Base-by-base conservation (phyloP, 2,888 invertebrate genomes). In the Drosophila pseudotakahashii region DNA sequence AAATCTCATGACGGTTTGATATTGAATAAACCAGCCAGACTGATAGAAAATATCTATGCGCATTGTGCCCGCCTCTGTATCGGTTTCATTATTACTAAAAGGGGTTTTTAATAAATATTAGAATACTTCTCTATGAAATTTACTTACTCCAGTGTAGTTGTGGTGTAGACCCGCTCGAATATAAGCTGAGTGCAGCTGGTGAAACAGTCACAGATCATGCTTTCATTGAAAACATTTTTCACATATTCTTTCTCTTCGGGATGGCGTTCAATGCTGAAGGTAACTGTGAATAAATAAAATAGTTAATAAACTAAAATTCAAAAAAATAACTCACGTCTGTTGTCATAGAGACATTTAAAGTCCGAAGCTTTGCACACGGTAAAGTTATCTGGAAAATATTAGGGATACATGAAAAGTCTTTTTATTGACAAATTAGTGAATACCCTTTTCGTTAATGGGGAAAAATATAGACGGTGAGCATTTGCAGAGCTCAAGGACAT, bases 1-100 rank as follows among this genome's bases (percentile, higher is more conserved):
- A 59, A 91, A 91, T 9, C 92, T 91, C 78, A 93, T 89, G 42
- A 90, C 90, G 1, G 91, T 92, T 53, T 90, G 79, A 72, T 93
- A 93, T 44, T 91, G 91, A 32, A 92, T 87, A 48, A 91, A 91
- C 63, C 90, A 91, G 7, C 88, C 71, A 0, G 90, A 81, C 23
- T 91, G 89, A 73, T 88, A 93, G 76, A 91, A 91, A 3, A 93
- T 76, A 59, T 93, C 93, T 44, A 91, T 39, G 14, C 75, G 75
- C 48, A 83, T 41, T 7, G 57, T 63, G 2, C 77, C 45, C 7
- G 23, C 7, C 13, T 57, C 61, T 0, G 42, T n/a, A 2, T 50
- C n/a, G 4, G 76, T 57, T 4, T 71, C 68, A 19, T 66, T 75
- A 34, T 44, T 32, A 9, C 82, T 86, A n/a, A 0, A 44, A 44